Base-by-base conservation (phyloP, 1,140 invertebrate genomes). In the Bombus confusus region DNA sequence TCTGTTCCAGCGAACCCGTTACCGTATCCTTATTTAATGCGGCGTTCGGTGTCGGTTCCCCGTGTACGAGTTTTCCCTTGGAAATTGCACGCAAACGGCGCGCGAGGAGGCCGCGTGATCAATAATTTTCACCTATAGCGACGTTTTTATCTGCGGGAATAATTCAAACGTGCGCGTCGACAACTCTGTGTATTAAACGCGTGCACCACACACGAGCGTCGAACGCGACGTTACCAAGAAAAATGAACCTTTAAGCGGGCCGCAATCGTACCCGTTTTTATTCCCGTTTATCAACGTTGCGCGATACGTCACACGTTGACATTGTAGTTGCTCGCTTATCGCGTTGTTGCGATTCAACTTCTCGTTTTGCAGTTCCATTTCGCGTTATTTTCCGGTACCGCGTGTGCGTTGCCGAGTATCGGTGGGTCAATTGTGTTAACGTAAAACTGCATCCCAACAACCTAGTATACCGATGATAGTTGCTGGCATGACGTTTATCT, bases 221-320 rank as follows among this genome's bases (percentile, higher is more conserved):
- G 75, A 31, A 25, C 8, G 5, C 28, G 25, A 39, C 52, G 47
- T 39, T 71, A 15, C 37, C n/a, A 41, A 84, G 83, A 84, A 80
- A 85, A 85, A 85, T 85, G 83, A 72, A 72, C 68, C 52, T 31
- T 80, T 85, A 85, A 85, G 39, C 83, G 83, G 18, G 37, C 52
- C 66, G 66, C 83, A 79, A 71, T 72, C 66, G 52, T 79, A 62
- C 34, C 12, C 64, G 76, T 43, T 84, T 84, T 84, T 80, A 83
- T 68, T 31, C 81, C 62, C 59, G 73, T 83, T 83, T 84, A 84
- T 84, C 76, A 84, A 62, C 76, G 47, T 31, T 62, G 9, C 72
- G 34, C 59, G 52, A 80, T 74, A 47, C 69, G 77, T 73, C 83
- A 73, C 72, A 37, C 68, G 76, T 25, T 52, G 76, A 71, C 75